Evolutionary conservation across 2,113 vertebrate species (phyloP), one percentile per base, ranked within the genome.

Genomic region (Hassar affinis): DNA sequence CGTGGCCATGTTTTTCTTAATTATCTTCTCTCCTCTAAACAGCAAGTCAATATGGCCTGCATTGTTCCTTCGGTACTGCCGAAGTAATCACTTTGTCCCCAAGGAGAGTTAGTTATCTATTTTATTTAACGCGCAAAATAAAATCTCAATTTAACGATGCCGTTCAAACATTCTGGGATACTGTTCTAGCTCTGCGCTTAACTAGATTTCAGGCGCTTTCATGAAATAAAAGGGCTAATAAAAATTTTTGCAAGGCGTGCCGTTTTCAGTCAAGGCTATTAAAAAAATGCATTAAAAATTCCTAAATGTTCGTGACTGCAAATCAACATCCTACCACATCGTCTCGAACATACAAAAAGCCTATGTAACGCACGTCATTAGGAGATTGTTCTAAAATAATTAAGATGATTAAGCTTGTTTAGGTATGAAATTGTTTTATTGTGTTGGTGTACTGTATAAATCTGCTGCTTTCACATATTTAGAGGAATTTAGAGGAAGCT

Each of bases 21-120:
- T 82, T 75, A 57, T 62, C 69, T 64, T 45, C 81, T 52, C 0
- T 82, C 74, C 54, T 47, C 68, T 15, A 42, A 57, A 81, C 49
- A 54, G 54, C 66, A 49, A 61, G 38, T 61, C 69, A 61, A 42
- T 72, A 72, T 72, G 6, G 52, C 25, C 20, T 59, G 38, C 22
- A 42, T 52, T 56, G 51, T 80, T 33, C 17, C 45, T 64, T 45
- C 59, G 52, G 45, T 47, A 30, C 66, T 30, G n/a, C 35, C 54
- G 45, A 51, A 52, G 27, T 79, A 47, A 79, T 79, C 56, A 49
- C 56, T 25, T 20, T 25, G 57, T 64, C 59, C 49, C 78, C 18
- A 15, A 64, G 17, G 78, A 30, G 38, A 79, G 38, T 14, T 20
- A 20, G 8, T 62, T 62, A 79, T 79, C 78, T 62, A 3, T 69